Conservation (phyloP, 1,140 invertebrate species). For the Microplitis demolitor region DNA sequence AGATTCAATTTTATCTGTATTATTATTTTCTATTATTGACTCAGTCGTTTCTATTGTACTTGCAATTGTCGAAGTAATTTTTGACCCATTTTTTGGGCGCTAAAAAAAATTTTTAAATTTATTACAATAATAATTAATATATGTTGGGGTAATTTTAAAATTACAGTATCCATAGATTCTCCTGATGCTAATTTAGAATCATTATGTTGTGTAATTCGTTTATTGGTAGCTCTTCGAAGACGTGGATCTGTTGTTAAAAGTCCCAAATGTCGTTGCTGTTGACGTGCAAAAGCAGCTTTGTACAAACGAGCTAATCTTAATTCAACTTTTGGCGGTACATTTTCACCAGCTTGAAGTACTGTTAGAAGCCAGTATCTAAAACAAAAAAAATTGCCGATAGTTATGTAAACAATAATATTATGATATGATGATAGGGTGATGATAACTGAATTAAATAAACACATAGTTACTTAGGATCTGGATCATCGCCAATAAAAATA, state of each 20-base stretch:
- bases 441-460: not conserved
- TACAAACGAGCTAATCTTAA: slow-evolving; percentile 60
- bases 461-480: slow-evolving; percentile 51
- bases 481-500: slow-evolving; percentile 53
- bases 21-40: not conserved
- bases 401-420: not conserved
- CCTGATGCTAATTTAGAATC: not conserved
- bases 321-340: slow-evolving; percentile 54
- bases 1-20: not conserved
- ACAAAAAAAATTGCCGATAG: not conserved
- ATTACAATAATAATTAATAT: not conserved
- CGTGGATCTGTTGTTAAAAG: slow-evolving; percentile 41
- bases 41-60: not conserved
- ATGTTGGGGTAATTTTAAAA: not conserved
- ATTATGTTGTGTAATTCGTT: not conserved
- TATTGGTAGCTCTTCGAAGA: slow-evolving; percentile 35
- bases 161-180: not conserved
- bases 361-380: slow-evolving; percentile 79
- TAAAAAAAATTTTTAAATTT: not conserved
- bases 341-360: slow-evolving; percentile 65
- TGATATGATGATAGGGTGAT: too few relatives aligned
- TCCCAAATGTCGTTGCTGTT: slow-evolving; percentile 55
- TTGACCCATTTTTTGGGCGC: not conserved
- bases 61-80: not conserved
- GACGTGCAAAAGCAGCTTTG: slow-evolving; percentile 60